Evolutionary conservation across 2,797 vertebrate species (phyloP), one percentile per base, ranked within the genome.

Genomic region (Spheniscus humboldti): DNA sequence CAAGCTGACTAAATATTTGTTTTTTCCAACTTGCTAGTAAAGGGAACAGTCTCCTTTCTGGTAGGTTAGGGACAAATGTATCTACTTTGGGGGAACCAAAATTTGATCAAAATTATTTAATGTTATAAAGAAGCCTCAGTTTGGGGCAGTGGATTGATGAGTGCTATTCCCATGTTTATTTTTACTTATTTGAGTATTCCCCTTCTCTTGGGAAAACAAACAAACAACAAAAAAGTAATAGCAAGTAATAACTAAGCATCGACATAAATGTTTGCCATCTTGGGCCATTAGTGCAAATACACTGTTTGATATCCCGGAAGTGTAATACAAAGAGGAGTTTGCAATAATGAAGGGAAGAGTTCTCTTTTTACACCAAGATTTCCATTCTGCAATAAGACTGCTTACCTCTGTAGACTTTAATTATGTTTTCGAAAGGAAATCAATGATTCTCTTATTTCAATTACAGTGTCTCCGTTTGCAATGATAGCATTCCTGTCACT

Each of bases 401-500:
- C 76, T 96, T 94, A 43, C 57, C 43, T 90, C n/a, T 93, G 64
- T 73, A 81, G 90, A 85, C 59, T 90, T 96, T 7, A 73, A 22
- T 86, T 62, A 4, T 31, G n/a, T 76, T 86, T 91, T 80, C 81
- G 23, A 76, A 91, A 89, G 77, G 71, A 91, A 81, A 18, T 85
- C 63, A 56, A 33, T 92, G 13, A 84, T 92, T 68, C 62, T 96
- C 59, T 85, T 59, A 60, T 97, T 91, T 88, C 92, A 88, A 86
- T 98, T 97, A 93, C 98, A 99, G 99, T 99, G 93, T 99, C 99
- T 95, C 99, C 99, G 1, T 99, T 99, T 96, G 99, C 98, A 91
- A 99, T 99, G 99, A 98, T 99, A 95, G 99, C 99, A 11, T 99
- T 99, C 98, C 98, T 99, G 95, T 99, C 99, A 18, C 96, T 99